A percentile compares a stretch with the other conserved stretches of the same genome.
Conservation (phyloP, 2,888 invertebrate species). For the Plagodis dolabraria region DNA sequence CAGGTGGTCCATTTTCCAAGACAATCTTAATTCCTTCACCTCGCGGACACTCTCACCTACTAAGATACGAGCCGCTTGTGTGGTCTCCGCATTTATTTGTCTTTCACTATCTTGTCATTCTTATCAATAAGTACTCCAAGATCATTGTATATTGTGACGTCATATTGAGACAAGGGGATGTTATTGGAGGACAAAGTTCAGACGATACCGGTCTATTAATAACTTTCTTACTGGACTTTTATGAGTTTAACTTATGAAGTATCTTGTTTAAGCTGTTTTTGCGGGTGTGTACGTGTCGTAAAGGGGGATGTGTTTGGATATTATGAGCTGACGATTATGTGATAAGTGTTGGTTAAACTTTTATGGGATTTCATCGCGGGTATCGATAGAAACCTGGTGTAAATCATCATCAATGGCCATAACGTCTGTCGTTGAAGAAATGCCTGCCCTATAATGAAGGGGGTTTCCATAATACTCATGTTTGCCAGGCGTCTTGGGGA, state of each 20-base stretch:
- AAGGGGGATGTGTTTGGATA: background rate
- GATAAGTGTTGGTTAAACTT: too few relatives aligned
- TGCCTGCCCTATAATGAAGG: too few relatives aligned
- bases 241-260: slow-evolving; percentile 20
- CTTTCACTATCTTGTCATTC: slow-evolving; percentile 20
- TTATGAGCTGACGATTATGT: background rate
- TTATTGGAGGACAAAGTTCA: slow-evolving; percentile 30
- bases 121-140: slow-evolving; percentile 12
- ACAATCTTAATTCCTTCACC: slow-evolving; percentile 21
- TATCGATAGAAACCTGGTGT: too few relatives aligned
- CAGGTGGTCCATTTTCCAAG: slow-evolving; percentile 21
- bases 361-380: too few relatives aligned
- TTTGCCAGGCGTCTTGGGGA: too few relatives aligned
- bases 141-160: slow-evolving; percentile 23
- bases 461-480: too few relatives aligned
- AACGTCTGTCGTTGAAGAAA: too few relatives aligned
- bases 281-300: background rate
- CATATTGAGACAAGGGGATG: slow-evolving; percentile 23
- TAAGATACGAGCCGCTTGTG: slow-evolving; percentile 18
- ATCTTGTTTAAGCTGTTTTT: slow-evolving; percentile 15
- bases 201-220: slow-evolving; percentile 26
- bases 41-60: slow-evolving; percentile 1
- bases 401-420: too few relatives aligned
- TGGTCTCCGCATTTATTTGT: slow-evolving; percentile 25
- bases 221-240: slow-evolving; percentile 21